These are phyloP conservation scores for Bubo blakistoni DNA, from an alignment of 2,113 vertebrate genomes.

Conservation along the genomic window DNA sequence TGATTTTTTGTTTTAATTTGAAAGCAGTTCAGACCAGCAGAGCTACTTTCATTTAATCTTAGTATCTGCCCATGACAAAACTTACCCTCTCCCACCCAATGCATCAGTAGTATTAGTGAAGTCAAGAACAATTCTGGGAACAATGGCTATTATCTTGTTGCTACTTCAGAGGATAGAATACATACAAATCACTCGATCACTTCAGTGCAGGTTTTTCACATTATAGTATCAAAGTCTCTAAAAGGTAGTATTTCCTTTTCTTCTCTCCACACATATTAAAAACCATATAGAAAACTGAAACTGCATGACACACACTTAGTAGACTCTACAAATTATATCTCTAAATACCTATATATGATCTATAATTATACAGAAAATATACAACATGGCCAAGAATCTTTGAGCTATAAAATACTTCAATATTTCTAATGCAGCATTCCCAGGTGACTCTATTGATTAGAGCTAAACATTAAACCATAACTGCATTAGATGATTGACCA, in stretches of 20 bases:
- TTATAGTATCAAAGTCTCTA: neutral
- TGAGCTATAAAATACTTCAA: neutral
- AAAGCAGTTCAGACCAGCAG: neutral
- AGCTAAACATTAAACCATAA: neutral
- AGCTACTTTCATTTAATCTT: neutral
- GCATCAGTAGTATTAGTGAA: neutral
- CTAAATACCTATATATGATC: neutral
- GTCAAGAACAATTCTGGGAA: neutral
- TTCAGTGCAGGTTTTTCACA: neutral
- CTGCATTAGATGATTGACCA: slow-evolving; percentile 20
- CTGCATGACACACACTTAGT: neutral
- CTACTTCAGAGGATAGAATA: neutral
- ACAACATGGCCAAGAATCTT: neutral
- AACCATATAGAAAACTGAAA: neutral
- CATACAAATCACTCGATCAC: neutral
- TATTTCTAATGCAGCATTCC: neutral
- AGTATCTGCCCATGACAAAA: neutral
- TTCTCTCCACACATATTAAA: neutral
- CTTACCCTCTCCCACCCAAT: neutral
- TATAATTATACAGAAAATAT: neutral
- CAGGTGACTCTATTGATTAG: neutral
- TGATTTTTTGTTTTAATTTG: neutral
- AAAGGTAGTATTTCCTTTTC: neutral
- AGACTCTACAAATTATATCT: neutral
- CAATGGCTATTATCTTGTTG: neutral